Conservation (phyloP, 2,888 invertebrate genomes). For the Flabesymbios commensalis region DNA sequence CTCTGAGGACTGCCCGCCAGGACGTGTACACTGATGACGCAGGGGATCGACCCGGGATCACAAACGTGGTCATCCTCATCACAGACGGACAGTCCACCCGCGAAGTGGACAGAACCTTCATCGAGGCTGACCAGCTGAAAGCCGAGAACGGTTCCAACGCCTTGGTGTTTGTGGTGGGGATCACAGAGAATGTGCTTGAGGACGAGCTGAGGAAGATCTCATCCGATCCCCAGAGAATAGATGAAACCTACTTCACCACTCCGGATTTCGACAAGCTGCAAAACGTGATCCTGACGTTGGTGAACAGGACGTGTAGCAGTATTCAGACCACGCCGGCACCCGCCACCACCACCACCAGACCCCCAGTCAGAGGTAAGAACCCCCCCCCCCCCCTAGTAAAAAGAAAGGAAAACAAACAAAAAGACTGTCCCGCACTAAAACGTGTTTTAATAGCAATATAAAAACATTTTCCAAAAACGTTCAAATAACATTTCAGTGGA, state of each 20-base stretch:
- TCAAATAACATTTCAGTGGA: too few species aligned
- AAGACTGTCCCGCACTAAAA: too few species aligned
- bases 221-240: neutral
- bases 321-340: constrained; percentile 6
- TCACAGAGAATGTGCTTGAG: neutral
- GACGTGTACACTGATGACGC: neutral
- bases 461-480: too few species aligned
- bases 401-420: too few species aligned
- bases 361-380: neutral
- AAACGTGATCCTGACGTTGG: neutral
- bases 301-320: neutral
- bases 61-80: constrained; percentile 9
- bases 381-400: neutral
- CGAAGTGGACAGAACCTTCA: neutral
- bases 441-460: too few species aligned
- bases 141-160: too few species aligned
- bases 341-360: neutral
- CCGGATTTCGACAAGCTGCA: constrained; percentile 15
- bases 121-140: neutral
- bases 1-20: neutral
- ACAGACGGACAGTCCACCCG: constrained; percentile 10
- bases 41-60: constrained; percentile 4
- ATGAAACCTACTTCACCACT: constrained; percentile 16
- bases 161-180: constrained; percentile 1
- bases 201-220: neutral